Evolutionary conservation across 2,113 vertebrate species (phyloP).

Genomic region (Eupsittula cactorum): DNA sequence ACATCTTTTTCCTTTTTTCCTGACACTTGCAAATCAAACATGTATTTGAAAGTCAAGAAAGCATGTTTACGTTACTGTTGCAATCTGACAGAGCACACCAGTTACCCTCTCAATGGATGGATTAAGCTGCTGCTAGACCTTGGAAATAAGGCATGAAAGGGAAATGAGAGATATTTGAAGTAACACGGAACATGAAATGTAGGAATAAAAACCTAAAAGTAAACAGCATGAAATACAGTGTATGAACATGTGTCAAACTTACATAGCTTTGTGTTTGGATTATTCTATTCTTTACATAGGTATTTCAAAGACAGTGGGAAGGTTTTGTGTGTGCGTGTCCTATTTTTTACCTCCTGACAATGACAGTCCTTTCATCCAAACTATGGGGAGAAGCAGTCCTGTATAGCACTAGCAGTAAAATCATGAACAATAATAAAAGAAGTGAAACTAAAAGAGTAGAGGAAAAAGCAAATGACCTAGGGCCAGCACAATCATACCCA

Average conservation of each 20-base stretch:
- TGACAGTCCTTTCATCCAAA: neutral
- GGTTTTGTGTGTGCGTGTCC: neutral
- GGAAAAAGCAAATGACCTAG: neutral
- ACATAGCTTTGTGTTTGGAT: neutral
- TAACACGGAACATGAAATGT: neutral
- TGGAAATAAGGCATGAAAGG: neutral
- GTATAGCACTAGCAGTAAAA: neutral
- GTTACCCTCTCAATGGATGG: neutral
- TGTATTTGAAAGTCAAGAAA: neutral
- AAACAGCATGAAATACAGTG: neutral
- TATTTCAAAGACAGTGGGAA: neutral
- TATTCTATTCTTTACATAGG: neutral
- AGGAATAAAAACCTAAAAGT: neutral
- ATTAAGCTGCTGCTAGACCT: neutral
- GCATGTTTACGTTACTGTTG: neutral
- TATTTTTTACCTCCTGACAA: neutral
- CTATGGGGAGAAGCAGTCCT: neutral
- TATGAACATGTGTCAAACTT: neutral
- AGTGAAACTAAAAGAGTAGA: neutral
- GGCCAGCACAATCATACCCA: neutral
- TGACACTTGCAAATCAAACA: conserved; percentile 8
- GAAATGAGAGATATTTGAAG: neutral
- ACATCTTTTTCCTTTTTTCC: neutral
- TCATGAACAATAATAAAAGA: neutral
- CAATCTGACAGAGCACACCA: neutral